phyloP scores from a whole-genome alignment of 2,113 vertebrate genomes.

The Oceanodroma tethys region DNA sequence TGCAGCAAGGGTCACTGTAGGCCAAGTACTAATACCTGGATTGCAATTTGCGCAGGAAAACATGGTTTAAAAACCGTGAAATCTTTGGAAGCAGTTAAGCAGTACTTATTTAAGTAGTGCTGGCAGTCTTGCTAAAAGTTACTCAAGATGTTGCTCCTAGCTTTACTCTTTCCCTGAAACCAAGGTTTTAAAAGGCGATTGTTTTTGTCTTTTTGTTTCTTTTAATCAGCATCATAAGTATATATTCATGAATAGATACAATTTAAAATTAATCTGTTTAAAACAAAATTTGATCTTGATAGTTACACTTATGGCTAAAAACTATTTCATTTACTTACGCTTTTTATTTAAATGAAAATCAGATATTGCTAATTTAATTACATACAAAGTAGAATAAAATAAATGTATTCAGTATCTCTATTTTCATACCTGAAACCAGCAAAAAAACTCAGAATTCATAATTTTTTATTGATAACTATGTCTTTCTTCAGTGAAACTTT shows the following conservation, averaged over 20 bases:
- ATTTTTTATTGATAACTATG: not conserved
- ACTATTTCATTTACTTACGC: accelerated
- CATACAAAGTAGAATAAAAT: not conserved
- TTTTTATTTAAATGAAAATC: not conserved
- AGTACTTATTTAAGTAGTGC: not conserved
- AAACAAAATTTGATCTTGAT: not conserved
- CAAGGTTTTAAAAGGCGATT: not conserved
- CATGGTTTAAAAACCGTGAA: not conserved
- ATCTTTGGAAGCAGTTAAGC: not conserved
- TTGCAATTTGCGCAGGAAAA: not conserved
- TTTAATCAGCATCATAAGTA: not conserved
- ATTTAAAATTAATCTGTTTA: not conserved
- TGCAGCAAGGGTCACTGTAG: not conserved
- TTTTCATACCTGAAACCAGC: not conserved
- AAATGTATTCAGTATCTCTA: not conserved
- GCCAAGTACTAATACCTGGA: not conserved
- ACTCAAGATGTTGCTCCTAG: not conserved
- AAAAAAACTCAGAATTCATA: not conserved
- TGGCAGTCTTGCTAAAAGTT: not conserved
- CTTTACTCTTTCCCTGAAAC: not conserved
- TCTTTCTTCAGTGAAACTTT: not conserved
- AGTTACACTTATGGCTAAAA: not conserved
- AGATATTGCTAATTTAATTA: not conserved
- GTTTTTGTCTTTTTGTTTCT: not conserved
- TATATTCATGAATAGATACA: not conserved